Conservation (phyloP, 2,888 invertebrate genomes). For the Lasioglossum villosulum region DNA sequence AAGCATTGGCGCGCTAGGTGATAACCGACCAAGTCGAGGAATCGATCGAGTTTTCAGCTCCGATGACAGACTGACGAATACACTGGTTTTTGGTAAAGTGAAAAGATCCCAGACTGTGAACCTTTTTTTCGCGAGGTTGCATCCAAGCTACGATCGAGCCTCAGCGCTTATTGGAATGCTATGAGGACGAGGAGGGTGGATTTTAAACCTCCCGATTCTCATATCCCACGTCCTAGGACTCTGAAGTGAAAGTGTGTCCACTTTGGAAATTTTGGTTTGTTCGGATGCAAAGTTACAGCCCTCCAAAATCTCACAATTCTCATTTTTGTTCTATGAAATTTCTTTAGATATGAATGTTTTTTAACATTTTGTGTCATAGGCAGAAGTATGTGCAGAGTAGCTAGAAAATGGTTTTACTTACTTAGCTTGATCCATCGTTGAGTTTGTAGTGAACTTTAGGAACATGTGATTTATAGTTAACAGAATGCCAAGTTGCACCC, state of each 20-base stretch:
- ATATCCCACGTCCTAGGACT: background rate
- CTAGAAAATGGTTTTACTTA: no score
- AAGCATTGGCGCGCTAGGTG: background rate
- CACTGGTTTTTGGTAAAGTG: background rate
- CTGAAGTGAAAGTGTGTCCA: background rate
- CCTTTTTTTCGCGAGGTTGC: background rate
- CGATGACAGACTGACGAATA: background rate
- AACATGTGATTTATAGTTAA: no score
- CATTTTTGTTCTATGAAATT: background rate
- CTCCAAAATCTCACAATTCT: background rate
- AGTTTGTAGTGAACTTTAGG: background rate
- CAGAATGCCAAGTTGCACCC: no score
- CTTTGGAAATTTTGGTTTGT: background rate
- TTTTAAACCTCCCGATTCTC: background rate
- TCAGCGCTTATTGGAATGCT: background rate
- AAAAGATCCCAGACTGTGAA: background rate
- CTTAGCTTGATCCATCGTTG: background rate
- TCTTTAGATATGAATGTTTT: no score
- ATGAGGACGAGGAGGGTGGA: background rate
- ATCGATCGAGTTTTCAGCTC: conserved; percentile 4
- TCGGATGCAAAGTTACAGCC: background rate
- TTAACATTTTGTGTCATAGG: no score
- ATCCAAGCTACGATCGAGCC: background rate
- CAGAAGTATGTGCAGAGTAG: no score
- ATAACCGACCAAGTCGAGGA: conserved; percentile 11